These are phyloP conservation scores for Chaetodon trifasciatus DNA, from an alignment of 2,797 vertebrate genomes.

Conservation along the genomic window DNA sequence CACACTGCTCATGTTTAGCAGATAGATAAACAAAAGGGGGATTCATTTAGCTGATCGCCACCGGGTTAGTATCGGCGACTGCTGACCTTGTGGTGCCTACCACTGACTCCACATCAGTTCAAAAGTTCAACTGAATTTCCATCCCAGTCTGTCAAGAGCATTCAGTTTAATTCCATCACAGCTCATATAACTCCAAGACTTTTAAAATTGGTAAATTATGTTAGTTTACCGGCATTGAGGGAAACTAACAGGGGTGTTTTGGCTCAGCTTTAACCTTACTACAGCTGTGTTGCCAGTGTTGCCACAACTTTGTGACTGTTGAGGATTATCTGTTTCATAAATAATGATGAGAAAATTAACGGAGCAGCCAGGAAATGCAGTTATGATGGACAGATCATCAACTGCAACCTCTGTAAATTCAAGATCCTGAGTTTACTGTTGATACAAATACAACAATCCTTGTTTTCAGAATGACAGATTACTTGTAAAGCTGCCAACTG, in stretches of 20 bases:
- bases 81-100: background rate
- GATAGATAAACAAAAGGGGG: background rate
- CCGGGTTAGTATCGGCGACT: slow-evolving; percentile 15
- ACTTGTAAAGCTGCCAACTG: background rate
- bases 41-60: background rate
- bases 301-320: too few relatives aligned
- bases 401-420: background rate
- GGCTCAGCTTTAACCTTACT: background rate
- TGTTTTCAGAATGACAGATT: background rate
- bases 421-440: background rate
- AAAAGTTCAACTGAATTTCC: background rate
- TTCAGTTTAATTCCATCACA: background rate
- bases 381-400: too few relatives aligned
- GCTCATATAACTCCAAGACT: background rate
- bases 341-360: background rate
- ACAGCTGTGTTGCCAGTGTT: slow-evolving; percentile 14
- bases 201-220: background rate
- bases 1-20: background rate
- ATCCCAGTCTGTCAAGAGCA: background rate
- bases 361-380: background rate
- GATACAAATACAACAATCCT: background rate
- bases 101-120: background rate
- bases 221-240: background rate
- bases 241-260: background rate
- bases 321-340: background rate